phyloP scores from a whole-genome alignment of 30 jellyfish, hydroid and myxozoan species.

The Turritopsis rubra region DNA sequence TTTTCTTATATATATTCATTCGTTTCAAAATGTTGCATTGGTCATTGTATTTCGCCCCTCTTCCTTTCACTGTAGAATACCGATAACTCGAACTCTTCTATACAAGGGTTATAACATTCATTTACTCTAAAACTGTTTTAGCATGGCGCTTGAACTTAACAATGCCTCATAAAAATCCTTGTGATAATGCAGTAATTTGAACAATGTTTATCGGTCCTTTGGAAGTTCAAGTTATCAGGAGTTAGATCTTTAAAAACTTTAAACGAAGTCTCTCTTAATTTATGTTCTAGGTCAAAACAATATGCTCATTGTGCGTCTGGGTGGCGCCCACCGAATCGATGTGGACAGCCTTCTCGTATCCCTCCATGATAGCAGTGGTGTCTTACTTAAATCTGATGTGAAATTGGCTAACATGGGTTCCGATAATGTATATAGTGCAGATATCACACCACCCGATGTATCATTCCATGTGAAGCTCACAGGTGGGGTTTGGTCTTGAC shows the following conservation, averaged over 20 bases:
- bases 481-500: neutral
- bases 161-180: too few species aligned
- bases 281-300: neutral
- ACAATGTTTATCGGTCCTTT: too few species aligned
- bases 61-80: too few species aligned
- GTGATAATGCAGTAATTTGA: too few species aligned
- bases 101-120: neutral
- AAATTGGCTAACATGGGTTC: neutral
- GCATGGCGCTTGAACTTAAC: neutral
- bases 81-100: neutral
- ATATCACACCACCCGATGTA: neutral
- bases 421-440: neutral
- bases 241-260: too few species aligned
- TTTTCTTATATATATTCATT: too few species aligned
- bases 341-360: neutral
- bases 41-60: too few species aligned
- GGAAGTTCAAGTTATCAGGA: too few species aligned
- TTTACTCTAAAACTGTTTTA: neutral
- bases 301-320: neutral
- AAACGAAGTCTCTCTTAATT: too few species aligned
- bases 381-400: neutral
- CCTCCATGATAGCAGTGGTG: neutral
- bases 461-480: neutral
- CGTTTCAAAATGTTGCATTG: too few species aligned
- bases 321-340: slow-evolving; percentile 10